phyloP scores from a whole-genome alignment of 2,888 invertebrate genomes.

The Dinocampus coccinellae region DNA sequence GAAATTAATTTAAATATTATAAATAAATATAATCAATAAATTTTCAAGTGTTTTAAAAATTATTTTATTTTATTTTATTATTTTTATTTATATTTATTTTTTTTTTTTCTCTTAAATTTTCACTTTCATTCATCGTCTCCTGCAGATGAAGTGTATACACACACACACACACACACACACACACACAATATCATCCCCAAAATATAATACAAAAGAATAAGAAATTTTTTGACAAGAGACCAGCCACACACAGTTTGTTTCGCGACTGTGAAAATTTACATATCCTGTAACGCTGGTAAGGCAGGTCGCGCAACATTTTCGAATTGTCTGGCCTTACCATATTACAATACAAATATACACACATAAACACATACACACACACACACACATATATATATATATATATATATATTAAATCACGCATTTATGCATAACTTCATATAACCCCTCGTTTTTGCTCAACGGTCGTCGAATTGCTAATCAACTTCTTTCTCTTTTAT shows the following conservation, averaged over 20 bases:
- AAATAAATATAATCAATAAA: no score
- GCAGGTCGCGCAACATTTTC: constrained; percentile 61
- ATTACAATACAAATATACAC: neutral
- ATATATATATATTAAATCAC: no score
- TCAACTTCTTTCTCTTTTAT: constrained; percentile 50
- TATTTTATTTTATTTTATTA: no score
- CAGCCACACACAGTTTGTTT: neutral
- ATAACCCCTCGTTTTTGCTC: constrained; percentile 43
- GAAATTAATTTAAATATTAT: no score
- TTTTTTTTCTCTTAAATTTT: no score
- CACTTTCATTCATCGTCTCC: no score
- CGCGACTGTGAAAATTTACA: constrained; percentile 54
- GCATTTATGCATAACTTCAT: neutral
- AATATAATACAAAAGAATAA: neutral
- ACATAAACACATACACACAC: neutral
- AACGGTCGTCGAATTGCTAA: constrained; percentile 65
- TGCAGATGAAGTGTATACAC: no score
- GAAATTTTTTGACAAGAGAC: neutral
- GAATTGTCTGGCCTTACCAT: constrained; percentile 38
- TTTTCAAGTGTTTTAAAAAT: no score
- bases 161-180: no score
- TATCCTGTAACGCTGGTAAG: constrained; percentile 67
- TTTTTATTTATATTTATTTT: no score
- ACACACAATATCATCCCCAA: neutral
- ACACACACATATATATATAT: neutral